Evolutionary conservation across 2,113 vertebrate species (phyloP).

Genomic region (Tapirus terrestris): DNA sequence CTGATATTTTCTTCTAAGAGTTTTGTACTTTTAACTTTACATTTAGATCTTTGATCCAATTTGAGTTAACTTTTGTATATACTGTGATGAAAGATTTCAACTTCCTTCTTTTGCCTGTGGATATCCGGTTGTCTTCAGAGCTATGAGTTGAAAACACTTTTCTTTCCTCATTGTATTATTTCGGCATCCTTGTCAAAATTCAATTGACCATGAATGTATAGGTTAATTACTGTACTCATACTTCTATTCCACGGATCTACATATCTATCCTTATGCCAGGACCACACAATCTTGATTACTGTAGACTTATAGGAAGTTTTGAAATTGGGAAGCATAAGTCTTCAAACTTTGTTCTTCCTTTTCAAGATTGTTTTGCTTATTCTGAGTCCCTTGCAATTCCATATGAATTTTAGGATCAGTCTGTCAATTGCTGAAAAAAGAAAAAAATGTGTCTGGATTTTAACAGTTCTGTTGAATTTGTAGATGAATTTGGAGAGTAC

Average conservation of each 20-base stretch:
- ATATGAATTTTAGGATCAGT: background rate
- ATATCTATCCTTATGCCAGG: background rate
- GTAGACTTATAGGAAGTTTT: background rate
- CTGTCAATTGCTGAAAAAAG: background rate
- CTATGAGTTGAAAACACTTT: background rate
- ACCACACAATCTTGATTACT: background rate
- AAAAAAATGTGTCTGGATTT: background rate
- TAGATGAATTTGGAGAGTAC: background rate
- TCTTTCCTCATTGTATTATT: background rate
- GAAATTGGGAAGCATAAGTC: background rate
- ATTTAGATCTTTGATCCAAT: background rate
- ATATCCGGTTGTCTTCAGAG: background rate
- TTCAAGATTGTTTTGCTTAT: background rate
- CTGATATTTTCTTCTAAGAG: background rate
- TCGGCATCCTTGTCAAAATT: background rate
- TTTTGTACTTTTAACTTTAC: background rate
- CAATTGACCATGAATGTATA: background rate
- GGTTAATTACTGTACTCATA: background rate
- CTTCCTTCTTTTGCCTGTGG: background rate
- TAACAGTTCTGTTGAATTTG: background rate
- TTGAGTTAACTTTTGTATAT: background rate
- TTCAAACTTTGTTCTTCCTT: background rate
- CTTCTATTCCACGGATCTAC: background rate
- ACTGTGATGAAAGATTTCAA: background rate
- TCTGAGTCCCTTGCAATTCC: background rate